Base-by-base conservation (phyloP, 2,797 vertebrate genomes). In the Taeniopygia guttata region DNA sequence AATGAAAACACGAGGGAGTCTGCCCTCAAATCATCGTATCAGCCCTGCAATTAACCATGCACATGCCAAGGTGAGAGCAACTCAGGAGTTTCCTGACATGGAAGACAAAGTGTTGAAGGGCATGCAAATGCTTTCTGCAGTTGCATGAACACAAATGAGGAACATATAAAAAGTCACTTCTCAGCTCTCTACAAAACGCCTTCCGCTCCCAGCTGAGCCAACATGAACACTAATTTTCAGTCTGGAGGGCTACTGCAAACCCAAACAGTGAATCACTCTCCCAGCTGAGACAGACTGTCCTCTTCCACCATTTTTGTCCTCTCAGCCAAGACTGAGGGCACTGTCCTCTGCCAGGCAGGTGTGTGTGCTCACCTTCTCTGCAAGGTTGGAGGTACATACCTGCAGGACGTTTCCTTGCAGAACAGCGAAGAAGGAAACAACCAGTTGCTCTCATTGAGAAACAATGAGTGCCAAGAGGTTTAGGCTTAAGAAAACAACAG, bases 181-280 rank as follows among this genome's bases (percentile, higher is more conserved):
- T 27, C 48, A n/a, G 42, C 54, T 77, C 40, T 16, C 64, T 40
- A 15, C 62, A 54, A 55, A 87, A 42, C 3, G 46, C 32, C 20
- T 38, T 46, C 40, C 0, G 0, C 73, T 38, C 38, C 38, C n/a
- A 62, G 29, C 1, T 29, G 45, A 55, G 49, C 27, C 27, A 43
- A 34, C 0, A 0, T 2, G 40, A 70, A 30, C 45, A 10, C 8
- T 1, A 0, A 5, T 48, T 64, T 63, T 54, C 66, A 42, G 46
- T 4, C 42, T 25, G n/a, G 23, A 56, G 22, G 13, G 17, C 13
- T 8, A 46, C 13, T 13, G 21, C 7, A 72, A 34, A 48, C 20
- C 58, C 52, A 22, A 12, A 2, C 46, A 22, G 1, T 3, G 16
- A 16, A 45, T 29, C 13, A 0, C 23, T 16, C 51, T 58, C 52